Base-by-base conservation (phyloP, 2,113 vertebrate species). In the Tachysurus fulvidraco region DNA sequence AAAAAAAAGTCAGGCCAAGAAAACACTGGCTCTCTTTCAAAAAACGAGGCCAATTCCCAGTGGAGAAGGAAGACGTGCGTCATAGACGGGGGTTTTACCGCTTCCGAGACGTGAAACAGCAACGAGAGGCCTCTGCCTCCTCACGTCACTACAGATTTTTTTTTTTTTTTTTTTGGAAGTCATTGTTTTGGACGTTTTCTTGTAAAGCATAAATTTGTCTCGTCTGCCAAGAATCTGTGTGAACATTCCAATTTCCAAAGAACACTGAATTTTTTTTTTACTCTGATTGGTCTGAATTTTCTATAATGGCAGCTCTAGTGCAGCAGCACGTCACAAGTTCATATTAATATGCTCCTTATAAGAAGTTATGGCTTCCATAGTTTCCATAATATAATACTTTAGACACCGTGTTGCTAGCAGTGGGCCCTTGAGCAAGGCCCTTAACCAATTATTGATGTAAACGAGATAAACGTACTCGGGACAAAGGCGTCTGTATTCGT, bases 21-120 rank as follows among this genome's bases (percentile, higher is more conserved):
- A 89, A 90, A 80, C 74, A 83, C 55, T 89, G 91, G 89, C 91
- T 57, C 55, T 65, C 74, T 60, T 88, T 90, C 89, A 92, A 88
- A 83, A 90, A 81, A 86, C 21, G 54, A 81, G 69, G 83, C 69
- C 28, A 60, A 69, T 84, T 88, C 90, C 89, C 87, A 74, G 64
- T 60, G 87, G 90, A 89, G 78, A 85, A 57, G 77, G 73, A 67
- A 65, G 30, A 85, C 65, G 86, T 91, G 89, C 90, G 89, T 92
- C 90, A 92, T 88, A 92, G 88, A 62, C 57, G 6, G 86, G 74
- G 60, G 54, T 77, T 87, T 88, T 83, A 87, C 85, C 74, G 54
- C 87, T 80, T 57, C 73, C 16, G 84, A 86, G 87, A 90, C 17
- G 85, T 59, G 71, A 85, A 86, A 55, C 62, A 78, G 69, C n/a